These are phyloP conservation scores for Mastacembelus armatus DNA, from an alignment of 2,797 vertebrate species.

Conservation along the genomic window DNA sequence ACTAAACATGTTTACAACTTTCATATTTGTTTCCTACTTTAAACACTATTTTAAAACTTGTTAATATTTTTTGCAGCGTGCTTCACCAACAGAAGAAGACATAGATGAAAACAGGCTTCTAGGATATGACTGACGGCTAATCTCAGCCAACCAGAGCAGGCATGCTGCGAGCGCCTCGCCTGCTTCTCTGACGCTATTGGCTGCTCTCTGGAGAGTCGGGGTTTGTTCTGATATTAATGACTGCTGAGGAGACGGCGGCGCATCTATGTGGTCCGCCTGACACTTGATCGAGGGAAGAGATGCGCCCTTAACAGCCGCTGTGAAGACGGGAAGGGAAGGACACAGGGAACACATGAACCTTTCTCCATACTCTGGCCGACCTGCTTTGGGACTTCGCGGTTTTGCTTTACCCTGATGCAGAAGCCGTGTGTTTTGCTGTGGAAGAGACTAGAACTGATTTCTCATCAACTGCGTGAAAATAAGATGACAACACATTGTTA, in stretches of 20 bases:
- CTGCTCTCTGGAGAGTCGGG: constrained; percentile 85
- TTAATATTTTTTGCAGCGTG: constrained; percentile 72
- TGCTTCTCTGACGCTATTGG: constrained; percentile 84
- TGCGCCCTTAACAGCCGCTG: constrained; percentile 87
- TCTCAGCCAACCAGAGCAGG: constrained; percentile 84
- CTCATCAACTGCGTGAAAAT: constrained; percentile 71
- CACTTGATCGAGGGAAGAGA: constrained; percentile 85
- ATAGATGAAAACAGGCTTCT: constrained; percentile 55
- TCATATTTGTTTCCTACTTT: background rate
- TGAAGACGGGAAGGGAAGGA: constrained; percentile 80
- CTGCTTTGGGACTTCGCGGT: constrained; percentile 76
- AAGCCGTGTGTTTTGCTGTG: constrained; percentile 69
- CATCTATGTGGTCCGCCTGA: constrained; percentile 87
- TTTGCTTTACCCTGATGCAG: constrained; percentile 62
- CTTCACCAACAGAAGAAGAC: constrained; percentile 75
- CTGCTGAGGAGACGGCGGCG: constrained; percentile 89
- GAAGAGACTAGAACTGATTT: constrained; percentile 76
- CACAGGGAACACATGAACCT: constrained; percentile 62
- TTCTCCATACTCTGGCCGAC: constrained; percentile 52
- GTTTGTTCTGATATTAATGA: constrained; percentile 88
- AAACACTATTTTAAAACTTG: constrained; percentile 3
- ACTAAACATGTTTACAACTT: too few species aligned
- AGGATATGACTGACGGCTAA: constrained; percentile 85
- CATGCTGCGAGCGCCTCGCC: constrained; percentile 80
- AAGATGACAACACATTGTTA: constrained; percentile 79